These are phyloP conservation scores for Serripes groenlandicus DNA, from an alignment of 2,888 invertebrate genomes.

Conservation along the genomic window DNA sequence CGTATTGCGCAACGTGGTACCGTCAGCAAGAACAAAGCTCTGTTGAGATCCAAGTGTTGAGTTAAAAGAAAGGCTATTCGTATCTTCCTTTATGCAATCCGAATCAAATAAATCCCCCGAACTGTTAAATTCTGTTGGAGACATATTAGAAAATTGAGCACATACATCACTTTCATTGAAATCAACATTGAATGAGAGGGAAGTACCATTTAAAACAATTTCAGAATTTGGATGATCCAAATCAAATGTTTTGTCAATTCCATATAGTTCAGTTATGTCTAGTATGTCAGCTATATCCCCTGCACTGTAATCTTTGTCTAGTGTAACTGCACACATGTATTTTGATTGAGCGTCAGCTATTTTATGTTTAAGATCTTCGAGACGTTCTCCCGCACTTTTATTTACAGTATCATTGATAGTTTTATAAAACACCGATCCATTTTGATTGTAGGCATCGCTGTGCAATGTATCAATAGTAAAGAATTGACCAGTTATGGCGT, in stretches of 20 bases:
- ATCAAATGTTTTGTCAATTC: background rate
- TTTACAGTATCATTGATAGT: background rate
- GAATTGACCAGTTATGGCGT: background rate
- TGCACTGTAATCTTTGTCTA: constrained; percentile 39
- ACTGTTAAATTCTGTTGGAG: background rate
- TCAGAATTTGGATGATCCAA: background rate
- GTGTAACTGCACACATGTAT: constrained; percentile 10
- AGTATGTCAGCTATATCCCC: constrained; percentile 49
- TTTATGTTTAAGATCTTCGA: background rate
- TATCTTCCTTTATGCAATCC: background rate
- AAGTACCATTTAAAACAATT: constrained; percentile 13
- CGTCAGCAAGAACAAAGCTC: background rate
- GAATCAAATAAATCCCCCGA: background rate
- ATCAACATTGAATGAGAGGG: constrained; percentile 18
- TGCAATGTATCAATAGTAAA: background rate
- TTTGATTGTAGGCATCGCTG: background rate
- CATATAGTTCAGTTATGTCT: constrained; percentile 14
- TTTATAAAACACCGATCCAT: background rate
- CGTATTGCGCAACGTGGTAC: background rate
- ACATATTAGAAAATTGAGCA: background rate
- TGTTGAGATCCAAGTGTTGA: background rate
- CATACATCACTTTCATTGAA: constrained; percentile 6
- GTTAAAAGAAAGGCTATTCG: background rate
- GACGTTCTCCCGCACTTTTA: background rate
- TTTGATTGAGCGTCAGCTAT: background rate